These are phyloP conservation scores for Loxodonta africana DNA, from an alignment of 2,113 vertebrate genomes.

Conservation along the genomic window DNA sequence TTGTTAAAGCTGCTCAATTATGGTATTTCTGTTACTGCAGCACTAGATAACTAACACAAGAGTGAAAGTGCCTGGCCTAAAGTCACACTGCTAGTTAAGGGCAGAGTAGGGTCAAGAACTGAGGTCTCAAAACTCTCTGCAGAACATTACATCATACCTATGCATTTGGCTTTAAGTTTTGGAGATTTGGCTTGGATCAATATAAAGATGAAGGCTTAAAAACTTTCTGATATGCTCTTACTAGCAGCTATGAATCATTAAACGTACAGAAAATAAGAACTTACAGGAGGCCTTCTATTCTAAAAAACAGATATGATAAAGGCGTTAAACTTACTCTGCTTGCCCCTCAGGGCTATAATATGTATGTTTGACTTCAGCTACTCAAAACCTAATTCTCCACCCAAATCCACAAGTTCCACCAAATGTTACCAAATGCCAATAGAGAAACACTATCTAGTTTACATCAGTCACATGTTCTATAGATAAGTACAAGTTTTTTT, in stretches of 20 bases:
- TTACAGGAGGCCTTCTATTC: constrained; percentile 18
- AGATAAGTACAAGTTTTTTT: background rate
- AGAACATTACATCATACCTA: background rate
- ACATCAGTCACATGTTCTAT: background rate
- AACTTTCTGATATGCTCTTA: constrained; percentile 17
- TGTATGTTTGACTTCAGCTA: background rate
- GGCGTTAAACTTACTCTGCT: background rate
- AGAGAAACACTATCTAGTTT: background rate
- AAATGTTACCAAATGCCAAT: background rate
- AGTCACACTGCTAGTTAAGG: background rate
- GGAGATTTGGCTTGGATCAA: background rate
- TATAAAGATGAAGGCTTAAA: constrained; percentile 48
- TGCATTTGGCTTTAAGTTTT: background rate
- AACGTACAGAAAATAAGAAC: constrained; percentile 19
- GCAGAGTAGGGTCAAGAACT: background rate
- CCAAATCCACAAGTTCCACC: constrained; percentile 35
- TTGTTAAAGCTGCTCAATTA: background rate
- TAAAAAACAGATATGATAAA: constrained; percentile 45
- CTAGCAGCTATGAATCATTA: constrained; percentile 63
- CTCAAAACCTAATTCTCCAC: background rate
- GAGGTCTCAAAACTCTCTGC: background rate
- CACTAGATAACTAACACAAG: background rate
- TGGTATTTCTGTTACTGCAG: background rate
- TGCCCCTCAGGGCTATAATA: background rate
- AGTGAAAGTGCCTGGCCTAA: background rate